Conservation (phyloP, 2,113 vertebrate species). For the Apodemus sylvaticus region DNA sequence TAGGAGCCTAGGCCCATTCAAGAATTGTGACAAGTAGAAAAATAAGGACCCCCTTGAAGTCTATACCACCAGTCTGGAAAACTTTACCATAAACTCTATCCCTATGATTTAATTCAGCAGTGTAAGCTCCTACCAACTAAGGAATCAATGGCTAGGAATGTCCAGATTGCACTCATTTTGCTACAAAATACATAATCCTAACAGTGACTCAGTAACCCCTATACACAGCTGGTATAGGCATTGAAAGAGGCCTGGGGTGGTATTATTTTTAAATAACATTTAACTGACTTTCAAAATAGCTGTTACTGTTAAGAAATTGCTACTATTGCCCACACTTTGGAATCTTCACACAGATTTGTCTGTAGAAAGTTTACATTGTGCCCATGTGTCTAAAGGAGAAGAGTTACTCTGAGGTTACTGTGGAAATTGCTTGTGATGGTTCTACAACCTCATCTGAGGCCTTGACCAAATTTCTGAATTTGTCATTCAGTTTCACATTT, state of each 20-base stretch:
- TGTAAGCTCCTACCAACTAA: neutral
- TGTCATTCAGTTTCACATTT: slow-evolving; percentile 38
- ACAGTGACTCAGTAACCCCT: neutral
- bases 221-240: neutral
- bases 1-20: neutral
- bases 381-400: slow-evolving; percentile 23
- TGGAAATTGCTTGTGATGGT: neutral
- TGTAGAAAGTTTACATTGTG: slow-evolving; percentile 45
- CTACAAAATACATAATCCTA: neutral
- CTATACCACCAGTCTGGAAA: neutral
- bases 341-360: slow-evolving; percentile 43
- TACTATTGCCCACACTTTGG: slow-evolving; percentile 1
- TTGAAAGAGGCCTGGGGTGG: neutral
- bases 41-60: neutral
- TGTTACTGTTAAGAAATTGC: slow-evolving; percentile 56
- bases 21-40: neutral
- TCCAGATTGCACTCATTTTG: neutral
- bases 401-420: neutral
- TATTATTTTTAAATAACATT: slow-evolving; percentile 57
- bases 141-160: neutral
- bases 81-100: neutral
- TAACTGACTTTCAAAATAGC: slow-evolving; percentile 62
- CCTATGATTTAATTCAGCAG: neutral
- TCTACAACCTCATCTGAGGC: slow-evolving; percentile 4
- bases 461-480: slow-evolving; percentile 46